Percentiles rank a stretch among this genome's conserved stretches.
Evolutionary conservation across 2,888 invertebrate species (phyloP).

Genomic region (Brachylomia viminalis): DNA sequence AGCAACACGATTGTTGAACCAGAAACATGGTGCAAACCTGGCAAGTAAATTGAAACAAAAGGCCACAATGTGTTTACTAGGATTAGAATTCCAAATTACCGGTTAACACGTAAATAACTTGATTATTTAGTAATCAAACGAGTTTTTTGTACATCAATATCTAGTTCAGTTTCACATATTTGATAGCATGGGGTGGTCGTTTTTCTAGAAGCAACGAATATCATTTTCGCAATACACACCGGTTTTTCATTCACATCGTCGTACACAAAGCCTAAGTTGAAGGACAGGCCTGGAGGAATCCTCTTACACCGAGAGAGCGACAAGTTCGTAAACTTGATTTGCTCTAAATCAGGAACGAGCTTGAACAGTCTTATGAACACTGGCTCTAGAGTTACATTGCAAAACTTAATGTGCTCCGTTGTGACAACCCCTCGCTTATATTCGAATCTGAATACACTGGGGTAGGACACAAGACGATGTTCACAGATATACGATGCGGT

Average conservation of each 20-base stretch:
- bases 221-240: slow-evolving; percentile 79
- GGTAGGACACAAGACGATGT: slow-evolving; percentile 80
- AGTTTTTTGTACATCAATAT: slow-evolving; percentile 77
- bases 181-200: slow-evolving; percentile 86
- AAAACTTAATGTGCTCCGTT: slow-evolving; percentile 82
- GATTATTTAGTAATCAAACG: slow-evolving; percentile 56
- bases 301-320: slow-evolving; percentile 81
- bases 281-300: slow-evolving; percentile 85
- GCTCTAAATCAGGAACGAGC: slow-evolving; percentile 82
- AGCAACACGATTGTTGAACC: slow-evolving; percentile 2
- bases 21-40: slow-evolving; percentile 18
- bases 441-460: slow-evolving; percentile 79
- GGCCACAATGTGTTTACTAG: slow-evolving; percentile 11
- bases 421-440: slow-evolving; percentile 81
- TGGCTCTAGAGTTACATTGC: slow-evolving; percentile 82
- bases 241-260: slow-evolving; percentile 83
- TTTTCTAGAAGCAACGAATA: slow-evolving; percentile 85
- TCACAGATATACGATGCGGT: slow-evolving; percentile 86
- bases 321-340: slow-evolving; percentile 83
- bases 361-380: slow-evolving; percentile 85
- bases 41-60: slow-evolving; percentile 34
- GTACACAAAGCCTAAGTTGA: slow-evolving; percentile 82
- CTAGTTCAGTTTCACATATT: slow-evolving; percentile 84
- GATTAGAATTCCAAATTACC: slow-evolving; percentile 38
- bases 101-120: neutral